phyloP scores from a whole-genome alignment of 2,113 vertebrate species.

The Sorex araneus region DNA sequence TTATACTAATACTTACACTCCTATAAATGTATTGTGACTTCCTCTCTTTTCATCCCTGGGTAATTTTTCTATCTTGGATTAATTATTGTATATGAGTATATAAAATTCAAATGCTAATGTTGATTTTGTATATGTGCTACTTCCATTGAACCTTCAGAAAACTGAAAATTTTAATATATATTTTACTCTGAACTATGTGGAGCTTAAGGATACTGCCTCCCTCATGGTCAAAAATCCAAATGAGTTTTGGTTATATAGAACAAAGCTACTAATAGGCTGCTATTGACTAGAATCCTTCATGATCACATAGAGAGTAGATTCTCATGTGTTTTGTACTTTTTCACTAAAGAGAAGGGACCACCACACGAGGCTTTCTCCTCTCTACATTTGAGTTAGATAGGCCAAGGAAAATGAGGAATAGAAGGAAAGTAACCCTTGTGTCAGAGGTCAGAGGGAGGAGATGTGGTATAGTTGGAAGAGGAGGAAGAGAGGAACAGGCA shows the following conservation, averaged over 20 bases:
- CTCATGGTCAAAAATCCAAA: background rate
- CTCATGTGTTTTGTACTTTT: background rate
- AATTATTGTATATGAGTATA: background rate
- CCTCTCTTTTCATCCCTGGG: background rate
- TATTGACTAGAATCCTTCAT: background rate
- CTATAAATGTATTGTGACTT: too few relatives aligned
- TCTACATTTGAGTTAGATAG: background rate
- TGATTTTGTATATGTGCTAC: background rate
- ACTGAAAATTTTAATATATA: background rate
- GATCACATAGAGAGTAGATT: background rate
- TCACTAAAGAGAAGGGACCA: background rate
- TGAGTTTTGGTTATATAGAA: background rate
- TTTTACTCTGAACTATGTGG: background rate
- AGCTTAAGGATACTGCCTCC: background rate
- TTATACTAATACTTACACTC: background rate
- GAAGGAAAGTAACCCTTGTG: background rate
- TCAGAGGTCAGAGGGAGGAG: background rate
- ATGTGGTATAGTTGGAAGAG: background rate
- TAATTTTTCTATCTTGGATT: background rate
- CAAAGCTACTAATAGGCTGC: background rate
- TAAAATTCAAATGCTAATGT: background rate
- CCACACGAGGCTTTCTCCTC: background rate
- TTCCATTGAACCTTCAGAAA: background rate
- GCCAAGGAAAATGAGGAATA: background rate
- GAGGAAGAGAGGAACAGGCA: background rate